A percentile compares a stretch with the other conserved stretches of the same genome.
These are phyloP conservation scores for Capitulum mitella DNA, from an alignment of 2,888 invertebrate species.

Conservation along the genomic window DNA sequence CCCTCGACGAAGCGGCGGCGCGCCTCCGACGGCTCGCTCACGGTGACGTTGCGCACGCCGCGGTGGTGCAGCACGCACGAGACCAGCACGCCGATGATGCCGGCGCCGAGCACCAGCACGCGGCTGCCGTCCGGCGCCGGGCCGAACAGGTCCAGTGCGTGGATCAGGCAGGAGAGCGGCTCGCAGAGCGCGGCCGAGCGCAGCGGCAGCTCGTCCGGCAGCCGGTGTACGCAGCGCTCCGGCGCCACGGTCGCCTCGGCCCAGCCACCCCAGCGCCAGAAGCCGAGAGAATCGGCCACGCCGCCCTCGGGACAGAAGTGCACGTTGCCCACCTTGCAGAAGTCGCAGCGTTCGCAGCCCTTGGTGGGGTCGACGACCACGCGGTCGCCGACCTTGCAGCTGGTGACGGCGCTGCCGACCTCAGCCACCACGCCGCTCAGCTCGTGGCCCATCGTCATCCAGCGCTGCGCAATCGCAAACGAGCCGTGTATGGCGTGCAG, in stretches of 20 bases:
- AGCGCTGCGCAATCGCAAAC: conserved; percentile 1
- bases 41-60: conserved; percentile 60
- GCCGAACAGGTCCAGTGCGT: conserved; percentile 54
- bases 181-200: conserved; percentile 52
- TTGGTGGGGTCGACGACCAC: neutral
- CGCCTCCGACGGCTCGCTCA: conserved; percentile 56
- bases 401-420: neutral
- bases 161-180: conserved; percentile 62
- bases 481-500: conserved; percentile 61
- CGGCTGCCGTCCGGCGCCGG: conserved; percentile 51
- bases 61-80: conserved; percentile 57
- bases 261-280: neutral
- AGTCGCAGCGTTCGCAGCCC: neutral
- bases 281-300: neutral
- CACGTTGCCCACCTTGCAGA: neutral
- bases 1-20: conserved; percentile 43
- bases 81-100: conserved; percentile 67
- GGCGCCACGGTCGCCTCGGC: neutral
- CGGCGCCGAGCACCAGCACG: conserved; percentile 60
- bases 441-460: neutral
- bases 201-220: neutral
- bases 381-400: neutral
- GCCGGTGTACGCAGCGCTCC: neutral
- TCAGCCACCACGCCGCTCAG: neutral
- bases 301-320: neutral